phyloP scores from a whole-genome alignment of 2,888 invertebrate species.

The Piscicola geometra region DNA sequence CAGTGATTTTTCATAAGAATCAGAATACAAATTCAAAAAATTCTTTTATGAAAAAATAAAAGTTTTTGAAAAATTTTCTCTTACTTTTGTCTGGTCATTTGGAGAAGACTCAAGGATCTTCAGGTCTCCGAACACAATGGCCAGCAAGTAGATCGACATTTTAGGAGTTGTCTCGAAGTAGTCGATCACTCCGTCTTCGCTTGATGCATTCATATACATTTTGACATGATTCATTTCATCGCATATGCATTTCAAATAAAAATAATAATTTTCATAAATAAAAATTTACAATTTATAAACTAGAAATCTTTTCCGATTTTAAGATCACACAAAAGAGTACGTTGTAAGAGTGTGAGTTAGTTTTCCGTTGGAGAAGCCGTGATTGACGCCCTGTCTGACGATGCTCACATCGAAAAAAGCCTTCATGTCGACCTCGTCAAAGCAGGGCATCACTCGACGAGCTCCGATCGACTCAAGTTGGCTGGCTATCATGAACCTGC shows the following conservation, averaged over 20 bases:
- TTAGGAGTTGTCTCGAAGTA: slow-evolving; percentile 32
- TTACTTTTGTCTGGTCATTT: no score
- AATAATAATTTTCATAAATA: no score
- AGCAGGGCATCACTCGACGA: slow-evolving; percentile 36
- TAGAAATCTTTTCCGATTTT: no score
- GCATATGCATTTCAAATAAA: no score
- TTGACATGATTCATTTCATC: neutral
- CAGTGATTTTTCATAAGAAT: no score
- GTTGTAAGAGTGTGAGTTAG: neutral
- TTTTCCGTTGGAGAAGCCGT: neutral
- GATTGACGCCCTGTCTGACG: neutral
- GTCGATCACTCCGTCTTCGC: slow-evolving; percentile 34
- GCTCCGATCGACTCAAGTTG: slow-evolving; percentile 36
- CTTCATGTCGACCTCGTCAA: slow-evolving; percentile 40
- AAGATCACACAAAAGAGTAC: neutral
- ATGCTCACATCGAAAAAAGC: slow-evolving; percentile 38
- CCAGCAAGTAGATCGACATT: slow-evolving; percentile 35
- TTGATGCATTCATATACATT: no score
- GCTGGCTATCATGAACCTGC: slow-evolving; percentile 36
- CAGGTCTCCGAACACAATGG: slow-evolving; percentile 36
- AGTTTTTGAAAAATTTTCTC: no score
- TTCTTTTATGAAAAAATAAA: no score
- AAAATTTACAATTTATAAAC: no score
- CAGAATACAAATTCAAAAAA: no score
- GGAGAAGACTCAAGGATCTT: slow-evolving; percentile 24